Evolutionary conservation across 2,113 vertebrate species (phyloP), one percentile per base, ranked within the genome.

Genomic region (Archocentrus centrarchus): DNA sequence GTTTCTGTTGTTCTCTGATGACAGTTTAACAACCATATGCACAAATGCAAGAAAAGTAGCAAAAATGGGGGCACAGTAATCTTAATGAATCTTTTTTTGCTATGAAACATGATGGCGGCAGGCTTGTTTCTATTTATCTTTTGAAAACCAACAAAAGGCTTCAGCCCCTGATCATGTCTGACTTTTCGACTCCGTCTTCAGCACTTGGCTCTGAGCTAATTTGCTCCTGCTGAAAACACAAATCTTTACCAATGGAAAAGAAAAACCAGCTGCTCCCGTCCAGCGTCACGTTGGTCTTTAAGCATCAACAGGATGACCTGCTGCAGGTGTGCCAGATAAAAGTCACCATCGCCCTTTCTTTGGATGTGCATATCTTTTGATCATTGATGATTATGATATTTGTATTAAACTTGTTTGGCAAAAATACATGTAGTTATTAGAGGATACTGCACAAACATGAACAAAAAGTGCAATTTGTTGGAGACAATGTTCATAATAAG

Each of bases 1-100:
- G 68, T 73, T 1, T 55, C 68, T 73, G 68, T 53, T 73, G 7
- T 86, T 37, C 79, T 86, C 70, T 39, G n/a, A 79, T 44, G 27
- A 73, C 68, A 73, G 47, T 53, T 53, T 63, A 53, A 50, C 59
- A 78, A 61, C 59, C 75, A 59, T 59, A 59, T 41, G 57, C 35
- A 2, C n/a, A 17, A 6, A 11, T 7, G 1, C 14, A 76, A 73
- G 66, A 30, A 27, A 39, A 37, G 75, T 14, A 70, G 1, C 55
- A 77, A 0, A 59, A 59, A 77, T 37, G 15, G 75, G 13, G 5
- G 5, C 55, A 41, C 0, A 32, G 53, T 73, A 55, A 24, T 24
- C 24, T 24, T 24, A 24, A 24, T 11, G 17, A 73, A 47, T 70
- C 44, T 32, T 73, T 32, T 73, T 0, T 32, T 7, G 68, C 47